These are phyloP conservation scores for Chamaetylas fuelleborni DNA, from an alignment of 2,113 vertebrate species.

Conservation along the genomic window DNA sequence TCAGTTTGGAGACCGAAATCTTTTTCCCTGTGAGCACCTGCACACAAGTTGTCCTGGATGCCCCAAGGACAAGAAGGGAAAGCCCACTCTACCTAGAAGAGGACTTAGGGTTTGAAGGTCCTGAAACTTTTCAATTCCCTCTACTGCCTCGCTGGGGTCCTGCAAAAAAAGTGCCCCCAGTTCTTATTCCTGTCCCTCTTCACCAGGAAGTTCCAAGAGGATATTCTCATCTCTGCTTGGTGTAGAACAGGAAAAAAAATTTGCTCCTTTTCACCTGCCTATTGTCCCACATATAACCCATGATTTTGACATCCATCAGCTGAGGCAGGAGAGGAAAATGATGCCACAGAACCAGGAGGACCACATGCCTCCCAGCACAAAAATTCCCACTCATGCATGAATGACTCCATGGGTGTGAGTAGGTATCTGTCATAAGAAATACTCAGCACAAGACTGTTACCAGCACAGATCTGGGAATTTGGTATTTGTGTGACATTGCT, in stretches of 20 bases:
- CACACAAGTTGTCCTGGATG: not conserved
- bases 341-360: not conserved
- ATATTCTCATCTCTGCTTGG: not conserved
- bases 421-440: not conserved
- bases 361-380: not conserved
- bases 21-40: not conserved
- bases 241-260: not conserved
- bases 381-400: not conserved
- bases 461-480: not conserved
- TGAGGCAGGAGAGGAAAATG: not conserved
- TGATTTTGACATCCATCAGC: not conserved
- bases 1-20: not conserved
- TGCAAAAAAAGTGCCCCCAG: not conserved
- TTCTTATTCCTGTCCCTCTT: not conserved
- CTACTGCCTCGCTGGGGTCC: not conserved
- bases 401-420: not conserved
- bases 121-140: not conserved
- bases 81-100: not conserved
- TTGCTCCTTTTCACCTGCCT: not conserved
- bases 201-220: not conserved
- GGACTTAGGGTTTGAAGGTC: not conserved
- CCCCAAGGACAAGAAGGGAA: not conserved
- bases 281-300: not conserved
- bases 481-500: rapidly evolving
- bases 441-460: not conserved